A percentile compares a stretch with the other conserved stretches of the same genome.
Evolutionary conservation across 2,797 vertebrate species (phyloP).

Genomic region (Fratercula arctica): DNA sequence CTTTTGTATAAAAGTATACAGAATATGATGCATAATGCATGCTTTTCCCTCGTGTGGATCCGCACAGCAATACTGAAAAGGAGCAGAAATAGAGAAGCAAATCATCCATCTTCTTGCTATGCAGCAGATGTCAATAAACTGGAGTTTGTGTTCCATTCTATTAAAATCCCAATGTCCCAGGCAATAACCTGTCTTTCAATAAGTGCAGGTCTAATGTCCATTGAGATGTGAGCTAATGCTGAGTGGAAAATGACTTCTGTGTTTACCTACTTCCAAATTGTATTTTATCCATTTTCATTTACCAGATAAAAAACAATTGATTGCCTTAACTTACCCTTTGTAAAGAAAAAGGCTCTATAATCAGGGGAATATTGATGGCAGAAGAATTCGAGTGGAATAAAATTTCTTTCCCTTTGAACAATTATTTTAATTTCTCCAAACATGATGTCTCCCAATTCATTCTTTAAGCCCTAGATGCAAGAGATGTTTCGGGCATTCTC

Average conservation of each 20-base stretch:
- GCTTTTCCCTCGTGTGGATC: neutral
- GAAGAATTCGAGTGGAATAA: neutral
- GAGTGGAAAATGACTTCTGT: conserved; percentile 45
- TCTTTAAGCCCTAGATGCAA: neutral
- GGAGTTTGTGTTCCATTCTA: conserved; percentile 53
- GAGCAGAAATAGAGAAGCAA: conserved; percentile 1
- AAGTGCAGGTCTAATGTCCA: conserved; percentile 41
- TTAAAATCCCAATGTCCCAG: conserved; percentile 59
- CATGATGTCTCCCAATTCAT: neutral
- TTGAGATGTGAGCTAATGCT: conserved; percentile 34
- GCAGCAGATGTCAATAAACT: conserved; percentile 56
- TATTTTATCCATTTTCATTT: conserved; percentile 45
- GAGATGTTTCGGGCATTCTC: neutral
- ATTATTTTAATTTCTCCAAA: conserved; percentile 1
- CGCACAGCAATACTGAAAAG: neutral
- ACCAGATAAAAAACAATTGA: conserved; percentile 41
- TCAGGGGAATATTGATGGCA: neutral
- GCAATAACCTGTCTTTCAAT: conserved; percentile 55
- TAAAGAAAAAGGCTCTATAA: neutral
- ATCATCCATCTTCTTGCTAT: conserved; percentile 46
- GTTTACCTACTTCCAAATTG: conserved; percentile 42
- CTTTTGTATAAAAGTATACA: neutral
- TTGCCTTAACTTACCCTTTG: neutral
- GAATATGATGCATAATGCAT: conserved; percentile 37
- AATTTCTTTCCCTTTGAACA: neutral